Conservation (phyloP, 2,888 invertebrate genomes). For the Heliothis peltigera region DNA sequence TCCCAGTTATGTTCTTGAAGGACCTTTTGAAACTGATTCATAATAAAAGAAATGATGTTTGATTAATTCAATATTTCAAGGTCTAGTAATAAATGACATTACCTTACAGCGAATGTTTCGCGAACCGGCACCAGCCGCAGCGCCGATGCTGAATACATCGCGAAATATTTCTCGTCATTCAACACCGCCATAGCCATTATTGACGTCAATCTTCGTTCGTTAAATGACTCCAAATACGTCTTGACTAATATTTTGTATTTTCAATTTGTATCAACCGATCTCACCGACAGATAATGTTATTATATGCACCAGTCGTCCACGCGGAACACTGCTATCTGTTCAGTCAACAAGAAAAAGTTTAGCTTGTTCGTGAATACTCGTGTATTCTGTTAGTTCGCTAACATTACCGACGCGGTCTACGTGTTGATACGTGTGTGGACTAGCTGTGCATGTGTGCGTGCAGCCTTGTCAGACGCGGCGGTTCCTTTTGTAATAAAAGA, state of each 20-base stretch:
- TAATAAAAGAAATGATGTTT: not conserved
- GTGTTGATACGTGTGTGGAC: not conserved
- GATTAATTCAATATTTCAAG: not conserved
- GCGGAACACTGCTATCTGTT: too few species aligned
- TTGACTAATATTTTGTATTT: too few species aligned
- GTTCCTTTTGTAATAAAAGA: conserved; percentile 53
- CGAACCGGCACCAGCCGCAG: not conserved
- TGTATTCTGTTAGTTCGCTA: conserved; percentile 18
- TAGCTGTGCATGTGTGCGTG: conserved; percentile 1
- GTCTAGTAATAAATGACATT: not conserved
- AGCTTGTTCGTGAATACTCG: not conserved
- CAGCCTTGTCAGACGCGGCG: conserved; percentile 11
- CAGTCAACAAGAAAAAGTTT: conserved; percentile 23
- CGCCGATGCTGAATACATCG: not conserved
- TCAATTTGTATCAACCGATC: too few species aligned
- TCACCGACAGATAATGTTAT: too few species aligned
- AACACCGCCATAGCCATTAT: not conserved
- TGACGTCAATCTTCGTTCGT: not conserved
- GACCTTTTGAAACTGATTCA: not conserved
- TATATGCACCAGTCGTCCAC: too few species aligned
- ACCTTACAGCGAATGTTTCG: conserved; percentile 4
- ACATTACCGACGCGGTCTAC: not conserved
- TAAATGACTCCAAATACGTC: not conserved
- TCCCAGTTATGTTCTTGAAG: too few species aligned
- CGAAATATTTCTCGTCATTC: not conserved